A percentile compares a stretch with the other conserved stretches of the same genome.
Evolutionary conservation across 2,113 vertebrate species (phyloP).

Genomic region (Xenopus laevis): DNA sequence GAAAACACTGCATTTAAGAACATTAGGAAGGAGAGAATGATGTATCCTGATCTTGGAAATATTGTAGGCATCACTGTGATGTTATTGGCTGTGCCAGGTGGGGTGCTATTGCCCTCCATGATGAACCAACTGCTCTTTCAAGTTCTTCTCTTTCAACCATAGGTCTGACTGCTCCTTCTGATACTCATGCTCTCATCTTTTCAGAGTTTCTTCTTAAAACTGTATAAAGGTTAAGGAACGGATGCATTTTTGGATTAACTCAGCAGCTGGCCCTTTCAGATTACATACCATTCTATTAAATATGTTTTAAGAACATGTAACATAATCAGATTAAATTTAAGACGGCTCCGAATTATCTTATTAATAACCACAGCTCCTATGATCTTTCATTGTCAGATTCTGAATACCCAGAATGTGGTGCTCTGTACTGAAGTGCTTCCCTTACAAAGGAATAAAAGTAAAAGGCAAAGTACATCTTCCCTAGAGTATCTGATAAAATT

Average conservation of each 20-base stretch:
- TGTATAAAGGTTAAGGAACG: slow-evolving; percentile 18
- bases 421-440: no score
- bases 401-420: no score
- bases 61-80: slow-evolving; percentile 46
- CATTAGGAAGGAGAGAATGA: slow-evolving; percentile 60
- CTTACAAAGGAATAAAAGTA: no score
- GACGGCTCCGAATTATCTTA: neutral
- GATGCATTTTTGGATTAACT: slow-evolving; percentile 11
- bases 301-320: neutral
- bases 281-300: slow-evolving; percentile 2
- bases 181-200: neutral
- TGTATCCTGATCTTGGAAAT: slow-evolving; percentile 59
- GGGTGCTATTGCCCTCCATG: slow-evolving; percentile 21
- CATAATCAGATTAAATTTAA: slow-evolving; percentile 37
- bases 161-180: neutral
- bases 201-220: neutral
- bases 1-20: slow-evolving; percentile 55
- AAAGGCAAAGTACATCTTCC: no score
- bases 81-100: neutral
- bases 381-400: no score
- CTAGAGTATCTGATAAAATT: no score
- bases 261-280: slow-evolving; percentile 12
- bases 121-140: neutral
- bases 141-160: slow-evolving; percentile 5
- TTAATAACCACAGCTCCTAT: neutral